These are phyloP conservation scores for Bungarus multicinctus DNA, from an alignment of 2,113 vertebrate genomes.

Conservation along the genomic window DNA sequence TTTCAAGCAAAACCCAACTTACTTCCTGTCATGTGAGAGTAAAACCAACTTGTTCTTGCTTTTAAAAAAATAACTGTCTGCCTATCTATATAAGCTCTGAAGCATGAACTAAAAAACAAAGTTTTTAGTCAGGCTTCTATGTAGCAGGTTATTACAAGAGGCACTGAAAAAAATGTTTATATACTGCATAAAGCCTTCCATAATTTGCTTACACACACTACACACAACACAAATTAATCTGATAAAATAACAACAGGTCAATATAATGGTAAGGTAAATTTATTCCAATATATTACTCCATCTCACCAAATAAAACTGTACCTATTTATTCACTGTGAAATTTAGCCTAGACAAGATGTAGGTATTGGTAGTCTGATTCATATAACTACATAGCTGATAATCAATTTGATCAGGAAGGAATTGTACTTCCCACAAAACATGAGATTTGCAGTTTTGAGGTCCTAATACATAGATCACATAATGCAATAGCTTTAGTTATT, in stretches of 20 bases:
- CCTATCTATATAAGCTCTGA: neutral
- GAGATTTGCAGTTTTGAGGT: neutral
- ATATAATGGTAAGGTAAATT: neutral
- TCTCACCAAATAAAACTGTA: neutral
- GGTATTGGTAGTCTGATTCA: neutral
- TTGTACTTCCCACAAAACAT: neutral
- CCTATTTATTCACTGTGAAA: neutral
- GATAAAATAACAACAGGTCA: neutral
- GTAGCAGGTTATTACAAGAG: neutral
- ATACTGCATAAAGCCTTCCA: neutral
- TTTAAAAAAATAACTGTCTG: slow-evolving; percentile 64
- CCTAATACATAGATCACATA: neutral
- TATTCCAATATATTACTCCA: neutral
- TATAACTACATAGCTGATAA: neutral
- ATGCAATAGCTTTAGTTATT: neutral
- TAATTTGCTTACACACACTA: neutral
- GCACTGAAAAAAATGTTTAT: neutral
- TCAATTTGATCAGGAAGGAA: neutral
- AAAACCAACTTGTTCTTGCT: slow-evolving; percentile 55
- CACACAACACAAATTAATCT: neutral
- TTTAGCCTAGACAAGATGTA: neutral
- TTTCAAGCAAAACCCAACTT: slow-evolving; percentile 53
- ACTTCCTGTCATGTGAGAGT: slow-evolving; percentile 71
- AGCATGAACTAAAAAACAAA: neutral
- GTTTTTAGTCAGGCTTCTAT: neutral